Evolutionary conservation across 1,140 invertebrate genomes (phyloP).

Genomic region (Parapsyche elsis): DNA sequence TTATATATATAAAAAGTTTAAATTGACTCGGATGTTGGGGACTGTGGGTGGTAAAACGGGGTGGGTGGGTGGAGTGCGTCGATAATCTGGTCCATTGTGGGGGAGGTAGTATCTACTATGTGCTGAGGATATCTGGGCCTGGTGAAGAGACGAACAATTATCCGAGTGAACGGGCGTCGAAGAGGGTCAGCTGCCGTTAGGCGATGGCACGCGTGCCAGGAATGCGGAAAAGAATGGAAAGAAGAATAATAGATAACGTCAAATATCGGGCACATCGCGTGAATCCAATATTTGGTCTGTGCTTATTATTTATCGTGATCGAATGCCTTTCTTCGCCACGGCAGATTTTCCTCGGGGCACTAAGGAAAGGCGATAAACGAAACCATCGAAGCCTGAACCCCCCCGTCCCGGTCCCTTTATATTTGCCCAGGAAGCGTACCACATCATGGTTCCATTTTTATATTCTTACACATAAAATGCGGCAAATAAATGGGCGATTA

Average conservation of each 20-base stretch:
- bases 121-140: background rate
- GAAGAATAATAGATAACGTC: slow-evolving; percentile 19
- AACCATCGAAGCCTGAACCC: background rate
- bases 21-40: slow-evolving; percentile 39
- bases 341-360: background rate
- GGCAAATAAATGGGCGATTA: too few species aligned
- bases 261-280: slow-evolving; percentile 12
- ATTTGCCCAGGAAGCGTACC: background rate
- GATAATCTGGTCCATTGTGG: background rate
- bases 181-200: slow-evolving; percentile 8
- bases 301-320: slow-evolving; percentile 20
- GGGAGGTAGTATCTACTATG: background rate
- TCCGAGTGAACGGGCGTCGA: slow-evolving; percentile 7
- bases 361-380: slow-evolving; percentile 1
- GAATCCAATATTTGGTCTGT: slow-evolving; percentile 22
- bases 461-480: too few species aligned
- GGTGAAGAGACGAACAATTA: slow-evolving; percentile 16
- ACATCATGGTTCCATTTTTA: background rate
- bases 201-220: background rate
- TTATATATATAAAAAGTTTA: slow-evolving; percentile 46
- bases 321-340: slow-evolving; percentile 4
- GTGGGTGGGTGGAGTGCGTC: background rate
- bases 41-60: background rate
- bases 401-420: background rate
- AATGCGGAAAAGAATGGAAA: background rate